Conservation (phyloP, 1,140 invertebrate genomes). For the Delia radicum region DNA sequence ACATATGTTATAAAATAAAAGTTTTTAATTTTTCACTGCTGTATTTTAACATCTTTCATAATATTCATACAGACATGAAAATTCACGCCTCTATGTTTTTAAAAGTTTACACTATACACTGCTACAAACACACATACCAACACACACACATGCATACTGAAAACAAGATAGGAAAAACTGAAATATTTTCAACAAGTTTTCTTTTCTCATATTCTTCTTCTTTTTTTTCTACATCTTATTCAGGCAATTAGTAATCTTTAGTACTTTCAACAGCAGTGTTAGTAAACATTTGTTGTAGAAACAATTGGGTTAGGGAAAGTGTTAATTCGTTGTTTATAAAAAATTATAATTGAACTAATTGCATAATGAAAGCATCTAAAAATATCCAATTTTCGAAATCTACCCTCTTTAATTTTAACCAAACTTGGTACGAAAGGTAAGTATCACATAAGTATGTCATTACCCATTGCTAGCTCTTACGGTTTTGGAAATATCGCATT, state of each 20-base stretch:
- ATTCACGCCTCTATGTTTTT: background rate
- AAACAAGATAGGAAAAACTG: background rate
- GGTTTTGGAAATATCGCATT: too few species aligned
- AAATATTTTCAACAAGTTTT: background rate
- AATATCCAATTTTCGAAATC: too few species aligned
- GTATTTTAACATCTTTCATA: background rate
- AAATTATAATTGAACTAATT: too few species aligned
- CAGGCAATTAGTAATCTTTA: slow-evolving; percentile 1
- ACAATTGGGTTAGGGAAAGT: background rate
- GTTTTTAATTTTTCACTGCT: background rate
- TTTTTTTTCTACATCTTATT: background rate
- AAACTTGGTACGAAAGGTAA: too few species aligned
- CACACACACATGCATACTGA: background rate
- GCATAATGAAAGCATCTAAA: too few species aligned
- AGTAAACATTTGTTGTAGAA: background rate
- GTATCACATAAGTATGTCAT: too few species aligned
- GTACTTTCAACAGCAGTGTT: background rate
- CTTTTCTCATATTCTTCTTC: background rate
- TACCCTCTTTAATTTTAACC: too few species aligned
- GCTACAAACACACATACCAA: background rate
- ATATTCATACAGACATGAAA: background rate
- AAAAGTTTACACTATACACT: background rate
- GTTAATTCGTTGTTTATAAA: too few species aligned
- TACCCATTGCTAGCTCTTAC: too few species aligned
- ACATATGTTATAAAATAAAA: background rate